Evolutionary conservation across 2,797 vertebrate genomes (phyloP).

Genomic region (Chelonia mydas): DNA sequence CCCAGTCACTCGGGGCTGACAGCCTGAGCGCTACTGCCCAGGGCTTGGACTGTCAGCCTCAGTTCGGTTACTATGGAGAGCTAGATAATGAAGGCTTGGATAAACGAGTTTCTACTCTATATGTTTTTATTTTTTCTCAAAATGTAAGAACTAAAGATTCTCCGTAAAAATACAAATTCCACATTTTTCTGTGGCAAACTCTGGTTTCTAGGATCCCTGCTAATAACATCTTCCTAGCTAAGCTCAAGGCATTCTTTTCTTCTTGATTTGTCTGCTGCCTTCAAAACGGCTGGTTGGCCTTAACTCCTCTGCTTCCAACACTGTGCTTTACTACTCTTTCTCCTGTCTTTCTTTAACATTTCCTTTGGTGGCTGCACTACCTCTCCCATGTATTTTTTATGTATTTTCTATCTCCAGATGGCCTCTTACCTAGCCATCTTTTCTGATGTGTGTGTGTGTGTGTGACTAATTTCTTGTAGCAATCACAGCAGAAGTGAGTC

Average conservation of each 20-base stretch:
- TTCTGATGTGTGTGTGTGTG: neutral
- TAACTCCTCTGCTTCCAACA: neutral
- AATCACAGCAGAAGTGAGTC: neutral
- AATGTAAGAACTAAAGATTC: neutral
- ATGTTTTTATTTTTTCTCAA: neutral
- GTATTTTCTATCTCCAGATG: neutral
- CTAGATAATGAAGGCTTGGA: neutral
- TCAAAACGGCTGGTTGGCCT: neutral
- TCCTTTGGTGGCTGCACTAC: neutral
- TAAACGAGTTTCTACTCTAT: neutral
- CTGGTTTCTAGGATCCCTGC: neutral
- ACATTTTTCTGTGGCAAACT: neutral
- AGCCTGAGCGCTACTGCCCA: too few species aligned
- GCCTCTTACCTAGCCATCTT: neutral
- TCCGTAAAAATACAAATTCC: neutral
- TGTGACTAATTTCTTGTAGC: neutral
- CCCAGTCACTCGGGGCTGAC: neutral
- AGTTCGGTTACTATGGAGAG: too few species aligned
- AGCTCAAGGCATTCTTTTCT: constrained; percentile 15
- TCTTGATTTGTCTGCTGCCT: neutral
- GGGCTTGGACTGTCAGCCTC: neutral
- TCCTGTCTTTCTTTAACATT: neutral
- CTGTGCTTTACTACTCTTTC: neutral
- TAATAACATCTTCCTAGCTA: constrained; percentile 6
- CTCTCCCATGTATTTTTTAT: neutral